phyloP scores from a whole-genome alignment of 2,113 vertebrate species.

The Corythoichthys haematopterus region DNA sequence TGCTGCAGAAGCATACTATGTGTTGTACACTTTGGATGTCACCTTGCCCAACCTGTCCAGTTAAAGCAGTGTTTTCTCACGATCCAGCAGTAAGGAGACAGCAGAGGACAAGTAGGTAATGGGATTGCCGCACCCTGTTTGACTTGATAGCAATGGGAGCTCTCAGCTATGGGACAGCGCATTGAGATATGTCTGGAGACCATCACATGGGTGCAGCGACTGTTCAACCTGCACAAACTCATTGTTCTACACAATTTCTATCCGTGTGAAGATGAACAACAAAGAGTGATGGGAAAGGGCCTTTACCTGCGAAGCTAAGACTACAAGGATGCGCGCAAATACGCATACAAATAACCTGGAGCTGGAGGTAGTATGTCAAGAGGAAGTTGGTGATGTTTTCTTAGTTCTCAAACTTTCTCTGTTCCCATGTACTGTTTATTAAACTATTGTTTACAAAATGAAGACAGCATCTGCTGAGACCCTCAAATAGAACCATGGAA shows the following conservation, averaged over 20 bases:
- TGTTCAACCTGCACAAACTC: slow-evolving; percentile 36
- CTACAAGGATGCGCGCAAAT: too few relatives aligned
- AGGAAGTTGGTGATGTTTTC: slow-evolving; percentile 34
- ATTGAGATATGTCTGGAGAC: slow-evolving; percentile 40
- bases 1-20: slow-evolving; percentile 15
- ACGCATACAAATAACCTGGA: too few relatives aligned
- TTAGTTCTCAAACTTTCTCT: slow-evolving; percentile 17
- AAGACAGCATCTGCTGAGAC: not conserved
- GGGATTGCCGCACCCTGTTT: slow-evolving; percentile 61
- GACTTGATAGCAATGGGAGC: slow-evolving; percentile 29
- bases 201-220: slow-evolving; percentile 41
- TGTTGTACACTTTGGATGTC: slow-evolving; percentile 33
- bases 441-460: not conserved
- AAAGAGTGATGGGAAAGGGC: slow-evolving; percentile 11
- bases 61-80: slow-evolving; percentile 33
- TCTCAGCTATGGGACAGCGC: slow-evolving; percentile 46
- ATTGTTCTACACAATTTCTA: slow-evolving; percentile 36
- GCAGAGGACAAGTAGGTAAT: slow-evolving; percentile 59
- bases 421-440: not conserved
- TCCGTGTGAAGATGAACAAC: slow-evolving; percentile 8
- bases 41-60: slow-evolving; percentile 49
- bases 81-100: slow-evolving; percentile 43
- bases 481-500: not conserved
- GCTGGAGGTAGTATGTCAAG: not conserved
- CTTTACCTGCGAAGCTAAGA: not conserved